Evolutionary conservation across 2,797 vertebrate genomes (phyloP).

Genomic region (Eulemur rubriventer): DNA sequence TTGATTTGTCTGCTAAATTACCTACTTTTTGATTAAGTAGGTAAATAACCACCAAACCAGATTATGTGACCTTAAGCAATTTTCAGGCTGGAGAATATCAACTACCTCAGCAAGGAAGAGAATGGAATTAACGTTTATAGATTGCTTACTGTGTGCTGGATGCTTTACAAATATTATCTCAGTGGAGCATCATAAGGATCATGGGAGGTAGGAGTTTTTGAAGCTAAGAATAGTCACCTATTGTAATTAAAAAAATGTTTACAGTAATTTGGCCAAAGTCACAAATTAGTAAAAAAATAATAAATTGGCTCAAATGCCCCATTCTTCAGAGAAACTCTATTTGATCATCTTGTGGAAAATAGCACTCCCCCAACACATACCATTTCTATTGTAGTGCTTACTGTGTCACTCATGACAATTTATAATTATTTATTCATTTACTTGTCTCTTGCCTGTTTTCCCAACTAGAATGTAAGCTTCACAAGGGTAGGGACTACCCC

Average conservation of each 20-base stretch:
- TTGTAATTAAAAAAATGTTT: neutral
- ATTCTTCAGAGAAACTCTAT: conserved; percentile 23
- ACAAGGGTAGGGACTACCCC: neutral
- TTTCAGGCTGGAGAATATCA: conserved; percentile 4
- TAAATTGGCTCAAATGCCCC: neutral
- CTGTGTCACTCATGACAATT: neutral
- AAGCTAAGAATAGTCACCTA: neutral
- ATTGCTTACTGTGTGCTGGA: neutral
- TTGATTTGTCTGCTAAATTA: neutral
- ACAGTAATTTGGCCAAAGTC: neutral
- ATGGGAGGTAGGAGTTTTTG: neutral
- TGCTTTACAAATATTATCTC: neutral
- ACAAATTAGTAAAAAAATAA: conserved; percentile 33
- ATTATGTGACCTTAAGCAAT: neutral
- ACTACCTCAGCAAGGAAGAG: neutral
- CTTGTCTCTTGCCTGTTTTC: neutral
- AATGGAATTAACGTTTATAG: neutral
- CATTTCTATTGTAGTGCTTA: conserved; percentile 5
- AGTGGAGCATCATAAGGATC: neutral
- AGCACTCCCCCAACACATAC: neutral
- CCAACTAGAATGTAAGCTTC: neutral
- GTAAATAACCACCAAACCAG: neutral
- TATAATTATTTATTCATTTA: neutral
- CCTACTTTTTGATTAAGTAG: conserved; percentile 33
- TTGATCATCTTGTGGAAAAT: neutral